A percentile compares a stretch with the other conserved stretches of the same genome.
Evolutionary conservation across 2,888 invertebrate genomes (phyloP).

Genomic region (Torymus aiolomorphi): DNA sequence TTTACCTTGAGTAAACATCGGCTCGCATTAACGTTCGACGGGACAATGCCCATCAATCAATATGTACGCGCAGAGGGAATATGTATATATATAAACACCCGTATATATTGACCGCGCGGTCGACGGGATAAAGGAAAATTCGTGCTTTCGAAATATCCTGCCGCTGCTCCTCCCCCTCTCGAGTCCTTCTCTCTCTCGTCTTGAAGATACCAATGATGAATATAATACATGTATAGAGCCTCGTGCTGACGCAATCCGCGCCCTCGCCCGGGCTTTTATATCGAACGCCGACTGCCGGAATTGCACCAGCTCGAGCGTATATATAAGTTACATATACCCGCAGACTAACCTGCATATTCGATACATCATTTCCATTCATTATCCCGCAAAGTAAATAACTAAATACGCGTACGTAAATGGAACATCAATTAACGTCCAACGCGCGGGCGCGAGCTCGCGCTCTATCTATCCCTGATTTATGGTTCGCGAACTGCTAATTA

Average conservation of each 20-base stretch:
- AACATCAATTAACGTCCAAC: conserved; percentile 48
- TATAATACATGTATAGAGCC: too few species aligned
- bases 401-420: conserved; percentile 37
- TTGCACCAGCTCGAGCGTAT: too few species aligned
- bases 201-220: background rate
- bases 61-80: background rate
- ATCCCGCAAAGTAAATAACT: conserved; percentile 33
- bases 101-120: too few species aligned
- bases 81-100: background rate
- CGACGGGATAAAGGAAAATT: conserved; percentile 8
- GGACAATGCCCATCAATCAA: conserved; percentile 50
- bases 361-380: conserved; percentile 36
- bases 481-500: conserved; percentile 26
- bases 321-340: too few species aligned
- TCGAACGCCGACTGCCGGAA: too few species aligned
- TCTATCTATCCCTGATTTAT: conserved; percentile 49
- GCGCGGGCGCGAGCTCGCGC: too few species aligned
- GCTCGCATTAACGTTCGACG: conserved; percentile 3
- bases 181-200: background rate
- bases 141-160: conserved; percentile 23
- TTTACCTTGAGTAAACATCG: conserved; percentile 49
- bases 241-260: too few species aligned
- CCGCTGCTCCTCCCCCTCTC: background rate
- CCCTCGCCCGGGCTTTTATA: too few species aligned
- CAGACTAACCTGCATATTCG: background rate